Evolutionary conservation across 2,888 invertebrate genomes (phyloP).

Genomic region (Pandemis heparana): DNA sequence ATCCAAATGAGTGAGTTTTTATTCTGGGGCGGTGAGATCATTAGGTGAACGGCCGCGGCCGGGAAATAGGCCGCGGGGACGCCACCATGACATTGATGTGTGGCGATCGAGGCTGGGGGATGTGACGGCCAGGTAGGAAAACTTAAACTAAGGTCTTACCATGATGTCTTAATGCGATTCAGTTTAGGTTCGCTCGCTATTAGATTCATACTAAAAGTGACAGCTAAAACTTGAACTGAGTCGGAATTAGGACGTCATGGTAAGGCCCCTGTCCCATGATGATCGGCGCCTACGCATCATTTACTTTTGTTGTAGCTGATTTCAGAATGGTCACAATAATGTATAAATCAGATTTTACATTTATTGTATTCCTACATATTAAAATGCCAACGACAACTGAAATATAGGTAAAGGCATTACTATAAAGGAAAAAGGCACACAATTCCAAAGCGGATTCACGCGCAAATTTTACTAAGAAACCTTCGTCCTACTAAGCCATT

Average conservation of each 20-base stretch:
- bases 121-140: constrained; percentile 34
- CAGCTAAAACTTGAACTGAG: too few relatives aligned
- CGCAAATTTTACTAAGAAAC: constrained; percentile 1
- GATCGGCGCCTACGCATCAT: neutral
- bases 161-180: too few relatives aligned
- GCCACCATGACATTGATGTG: constrained; percentile 74
- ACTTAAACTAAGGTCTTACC: too few relatives aligned
- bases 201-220: too few relatives aligned
- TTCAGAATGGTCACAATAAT: neutral
- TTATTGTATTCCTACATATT: neutral
- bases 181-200: too few relatives aligned
- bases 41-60: constrained; percentile 79
- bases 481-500: neutral
- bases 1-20: constrained; percentile 77
- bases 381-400: too few relatives aligned
- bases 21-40: constrained; percentile 82
- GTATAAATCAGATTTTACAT: too few relatives aligned
- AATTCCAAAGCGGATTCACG: neutral
- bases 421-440: too few relatives aligned
- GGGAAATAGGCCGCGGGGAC: constrained; percentile 74
- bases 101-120: constrained; percentile 42
- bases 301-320: neutral
- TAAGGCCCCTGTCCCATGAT: constrained; percentile 14
- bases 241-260: too few relatives aligned
- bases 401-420: too few relatives aligned